phyloP scores from a whole-genome alignment of 2,113 vertebrate genomes.

The Eupsittula cactorum region DNA sequence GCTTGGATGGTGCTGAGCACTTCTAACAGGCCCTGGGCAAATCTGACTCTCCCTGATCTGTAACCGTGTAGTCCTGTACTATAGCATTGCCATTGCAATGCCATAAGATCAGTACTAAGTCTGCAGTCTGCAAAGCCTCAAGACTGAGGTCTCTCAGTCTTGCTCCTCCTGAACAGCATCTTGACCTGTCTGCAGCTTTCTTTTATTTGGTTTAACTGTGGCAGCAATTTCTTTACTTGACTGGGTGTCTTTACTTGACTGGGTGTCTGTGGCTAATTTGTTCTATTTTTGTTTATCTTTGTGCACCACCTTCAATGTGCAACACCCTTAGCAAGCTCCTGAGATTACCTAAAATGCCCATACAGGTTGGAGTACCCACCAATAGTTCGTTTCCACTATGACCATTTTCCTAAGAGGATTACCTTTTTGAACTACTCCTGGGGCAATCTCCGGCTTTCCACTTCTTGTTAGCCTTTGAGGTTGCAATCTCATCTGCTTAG shows the following conservation, averaged over 20 bases:
- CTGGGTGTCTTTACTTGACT: not conserved
- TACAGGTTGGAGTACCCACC: not conserved
- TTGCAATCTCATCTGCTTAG: not conserved
- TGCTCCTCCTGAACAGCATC: not conserved
- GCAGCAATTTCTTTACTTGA: not conserved
- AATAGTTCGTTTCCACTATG: not conserved
- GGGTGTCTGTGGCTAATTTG: not conserved
- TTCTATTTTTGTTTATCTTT: not conserved
- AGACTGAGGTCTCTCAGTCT: not conserved
- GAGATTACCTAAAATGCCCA: not conserved
- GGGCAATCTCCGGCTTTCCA: not conserved
- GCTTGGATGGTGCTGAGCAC: not conserved
- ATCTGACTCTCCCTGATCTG: not conserved
- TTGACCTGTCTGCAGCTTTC: not conserved
- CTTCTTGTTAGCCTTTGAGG: not conserved
- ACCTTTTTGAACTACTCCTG: not conserved
- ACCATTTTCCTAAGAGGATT: not conserved
- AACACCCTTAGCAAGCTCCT: not conserved
- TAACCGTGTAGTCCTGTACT: too few relatives aligned
- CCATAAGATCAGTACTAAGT: not conserved
- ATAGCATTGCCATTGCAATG: not conserved
- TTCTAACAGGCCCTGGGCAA: not conserved
- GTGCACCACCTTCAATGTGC: not conserved
- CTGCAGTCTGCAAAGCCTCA: not conserved
- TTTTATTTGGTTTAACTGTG: not conserved